Evolutionary conservation across 2,888 invertebrate genomes (phyloP).

Genomic region (Caenorhabditis virilis): DNA sequence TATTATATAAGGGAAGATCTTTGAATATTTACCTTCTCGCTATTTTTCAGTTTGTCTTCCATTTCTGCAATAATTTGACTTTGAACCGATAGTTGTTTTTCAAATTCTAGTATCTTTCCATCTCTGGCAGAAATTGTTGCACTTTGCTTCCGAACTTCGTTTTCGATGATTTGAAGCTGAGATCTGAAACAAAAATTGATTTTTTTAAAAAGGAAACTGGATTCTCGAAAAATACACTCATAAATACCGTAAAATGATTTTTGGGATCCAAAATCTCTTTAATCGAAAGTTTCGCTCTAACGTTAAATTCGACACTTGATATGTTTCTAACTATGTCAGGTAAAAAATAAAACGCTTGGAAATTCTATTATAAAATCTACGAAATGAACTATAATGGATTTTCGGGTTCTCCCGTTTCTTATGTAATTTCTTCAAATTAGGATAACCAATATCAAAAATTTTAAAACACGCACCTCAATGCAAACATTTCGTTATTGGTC

Average conservation of each 20-base stretch:
- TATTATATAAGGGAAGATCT: not conserved
- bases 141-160: conserved; percentile 5
- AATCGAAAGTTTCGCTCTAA: no score
- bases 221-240: not conserved
- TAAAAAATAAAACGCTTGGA: not conserved
- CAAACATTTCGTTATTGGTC: no score
- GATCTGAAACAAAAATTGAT: conserved; percentile 17
- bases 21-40: not conserved
- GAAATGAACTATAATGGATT: no score
- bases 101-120: conserved; percentile 13
- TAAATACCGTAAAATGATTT: not conserved
- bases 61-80: conserved; percentile 16
- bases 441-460: no score
- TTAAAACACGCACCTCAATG: not conserved
- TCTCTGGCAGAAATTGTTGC: conserved; percentile 14
- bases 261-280: not conserved
- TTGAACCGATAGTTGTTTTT: conserved; percentile 5
- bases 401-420: no score
- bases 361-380: not conserved
- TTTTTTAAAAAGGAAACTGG: not conserved
- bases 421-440: no score
- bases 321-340: not conserved
- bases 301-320: no score
- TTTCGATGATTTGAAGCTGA: conserved; percentile 19
- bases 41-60: conserved; percentile 3